Base-by-base conservation (phyloP, 2,113 vertebrate genomes). In the Circaetus gallicus region DNA sequence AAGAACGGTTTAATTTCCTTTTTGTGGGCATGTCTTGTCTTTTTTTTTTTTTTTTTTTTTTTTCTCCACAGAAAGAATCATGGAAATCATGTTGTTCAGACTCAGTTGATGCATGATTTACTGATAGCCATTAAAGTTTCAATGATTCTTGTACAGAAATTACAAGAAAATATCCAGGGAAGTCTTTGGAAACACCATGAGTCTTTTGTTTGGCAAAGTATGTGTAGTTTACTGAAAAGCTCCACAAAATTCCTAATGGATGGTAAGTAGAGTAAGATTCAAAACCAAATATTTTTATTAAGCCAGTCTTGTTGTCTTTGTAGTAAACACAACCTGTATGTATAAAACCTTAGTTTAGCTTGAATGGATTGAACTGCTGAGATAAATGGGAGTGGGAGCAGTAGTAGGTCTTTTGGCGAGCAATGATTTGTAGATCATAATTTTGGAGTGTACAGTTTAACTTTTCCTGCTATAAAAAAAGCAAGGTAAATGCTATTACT, bases 51-150 rank as follows among this genome's bases (percentile, higher is more conserved):
- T 50, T 50, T 24, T 49, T 50, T 50, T 24, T 49, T 94, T 92
- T 95, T 91, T 97, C 17, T 24, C 38, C 32, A 98, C 59, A 99
- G 99, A 88, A 98, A 96, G 82, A 98, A 99, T 62, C 52, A 96
- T 70, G 99, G 99, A 80, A 98, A 98, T 94, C 98, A 96, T 74
- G 98, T 99, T 52, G 98, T 98, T 91, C 99, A 99, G 97, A 99
- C 99, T 58, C 98, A 98, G 93, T 14, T 98, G 92, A 99, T 99
- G 99, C 98, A 99, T 2, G 99, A 98, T 82, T 99, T 99, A 76
- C 91, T 99, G 93, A 96, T 98, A 55, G 98, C 97, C 5, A 98
- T 99, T 82, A 99, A 99, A 97, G 97, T 99, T 77, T 99, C 99
- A 52, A 98, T 99, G 98, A 96, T 98, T 85, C 97, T 99, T 81